Conservation (phyloP, 2,888 invertebrate species). For the Tiliacea aurago region DNA sequence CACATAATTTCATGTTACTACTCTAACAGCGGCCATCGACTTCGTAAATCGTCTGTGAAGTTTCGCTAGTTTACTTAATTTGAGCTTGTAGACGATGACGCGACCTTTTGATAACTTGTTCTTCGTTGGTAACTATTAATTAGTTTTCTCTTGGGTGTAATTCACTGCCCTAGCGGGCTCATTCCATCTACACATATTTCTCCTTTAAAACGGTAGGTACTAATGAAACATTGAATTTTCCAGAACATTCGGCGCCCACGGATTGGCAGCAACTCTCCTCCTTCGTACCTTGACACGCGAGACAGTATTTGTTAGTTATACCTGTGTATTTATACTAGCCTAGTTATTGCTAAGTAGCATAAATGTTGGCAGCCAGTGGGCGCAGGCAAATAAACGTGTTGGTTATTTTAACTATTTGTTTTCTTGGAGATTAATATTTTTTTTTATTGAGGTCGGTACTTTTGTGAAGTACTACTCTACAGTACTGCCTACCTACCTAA, state of each 20-base stretch:
- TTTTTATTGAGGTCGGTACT: neutral
- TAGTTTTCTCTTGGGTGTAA: neutral
- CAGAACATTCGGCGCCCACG: slow-evolving; percentile 12
- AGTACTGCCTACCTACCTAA: neutral
- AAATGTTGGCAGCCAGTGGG: slow-evolving; percentile 60
- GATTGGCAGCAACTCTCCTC: neutral
- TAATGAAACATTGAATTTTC: neutral
- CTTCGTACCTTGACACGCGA: slow-evolving; percentile 60
- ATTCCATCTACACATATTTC: neutral
- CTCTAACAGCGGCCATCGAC: neutral
- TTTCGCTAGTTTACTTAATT: neutral
- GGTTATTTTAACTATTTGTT: slow-evolving; percentile 62
- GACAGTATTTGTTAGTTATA: slow-evolving; percentile 75
- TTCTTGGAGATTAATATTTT: slow-evolving; percentile 9
- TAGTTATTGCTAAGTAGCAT: slow-evolving; percentile 61
- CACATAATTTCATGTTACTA: too few relatives aligned
- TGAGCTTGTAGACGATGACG: neutral
- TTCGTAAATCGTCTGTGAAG: neutral
- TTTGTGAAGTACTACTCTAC: neutral
- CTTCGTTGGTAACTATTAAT: too few relatives aligned
- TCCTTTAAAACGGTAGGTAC: neutral
- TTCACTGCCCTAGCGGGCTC: neutral
- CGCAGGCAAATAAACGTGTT: slow-evolving; percentile 70
- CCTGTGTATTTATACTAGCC: slow-evolving; percentile 71
- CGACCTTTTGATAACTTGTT: neutral